Conservation (phyloP, 2,797 vertebrate genomes). For the Sebastiscus albofasciatus region DNA sequence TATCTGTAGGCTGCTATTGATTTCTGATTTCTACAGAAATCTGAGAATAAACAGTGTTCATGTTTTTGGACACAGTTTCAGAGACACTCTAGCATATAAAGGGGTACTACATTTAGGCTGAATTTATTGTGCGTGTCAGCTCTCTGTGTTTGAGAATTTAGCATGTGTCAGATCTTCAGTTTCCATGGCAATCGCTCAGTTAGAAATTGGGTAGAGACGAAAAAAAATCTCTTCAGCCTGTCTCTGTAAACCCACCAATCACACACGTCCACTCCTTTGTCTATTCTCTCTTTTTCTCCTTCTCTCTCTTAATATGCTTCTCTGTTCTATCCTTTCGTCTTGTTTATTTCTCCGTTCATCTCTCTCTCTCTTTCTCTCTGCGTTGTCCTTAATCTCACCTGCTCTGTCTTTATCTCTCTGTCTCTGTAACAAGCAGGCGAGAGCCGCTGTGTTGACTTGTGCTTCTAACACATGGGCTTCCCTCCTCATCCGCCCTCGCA, state of each 20-base stretch:
- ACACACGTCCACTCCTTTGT: background rate
- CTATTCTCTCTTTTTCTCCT: background rate
- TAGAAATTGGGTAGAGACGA: slow-evolving; percentile 19
- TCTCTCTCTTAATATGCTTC: background rate
- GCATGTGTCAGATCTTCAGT: slow-evolving; percentile 57
- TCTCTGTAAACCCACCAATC: slow-evolving; percentile 2
- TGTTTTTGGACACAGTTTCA: background rate
- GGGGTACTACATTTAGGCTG: background rate
- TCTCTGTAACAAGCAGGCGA: slow-evolving; percentile 43
- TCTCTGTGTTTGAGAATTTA: slow-evolving; percentile 26
- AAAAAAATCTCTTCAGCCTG: slow-evolving; percentile 13
- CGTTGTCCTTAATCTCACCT: slow-evolving; percentile 1
- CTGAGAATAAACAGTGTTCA: background rate
- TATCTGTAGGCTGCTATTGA: background rate
- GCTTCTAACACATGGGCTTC: slow-evolving; percentile 64
- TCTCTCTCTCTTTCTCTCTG: slow-evolving; percentile 15
- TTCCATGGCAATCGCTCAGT: slow-evolving; percentile 71
- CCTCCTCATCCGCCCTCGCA: slow-evolving; percentile 67
- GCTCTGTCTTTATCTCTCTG: slow-evolving; percentile 4
- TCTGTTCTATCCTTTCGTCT: background rate
- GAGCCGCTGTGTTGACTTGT: slow-evolving; percentile 48
- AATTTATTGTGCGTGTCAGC: slow-evolving; percentile 9
- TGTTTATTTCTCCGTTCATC: background rate
- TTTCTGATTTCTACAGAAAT: background rate
- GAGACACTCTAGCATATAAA: background rate